Evolutionary conservation across 2,797 vertebrate species (phyloP).

Genomic region (Tauraco hartlaubi): DNA sequence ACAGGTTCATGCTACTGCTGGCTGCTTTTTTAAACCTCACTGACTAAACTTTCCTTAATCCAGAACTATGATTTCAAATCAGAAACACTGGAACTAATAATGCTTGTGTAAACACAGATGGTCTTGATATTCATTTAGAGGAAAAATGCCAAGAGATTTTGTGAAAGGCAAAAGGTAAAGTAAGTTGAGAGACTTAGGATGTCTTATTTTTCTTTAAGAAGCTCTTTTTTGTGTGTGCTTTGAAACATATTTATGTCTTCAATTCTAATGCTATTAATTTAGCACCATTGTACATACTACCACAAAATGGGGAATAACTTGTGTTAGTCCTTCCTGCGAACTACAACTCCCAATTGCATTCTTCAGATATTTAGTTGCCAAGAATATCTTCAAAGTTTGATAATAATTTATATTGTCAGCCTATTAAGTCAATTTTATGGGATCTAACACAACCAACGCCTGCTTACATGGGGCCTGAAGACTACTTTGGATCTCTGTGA

Average conservation of each 20-base stretch:
- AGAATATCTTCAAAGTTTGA: constrained; percentile 62
- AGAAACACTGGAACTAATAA: background rate
- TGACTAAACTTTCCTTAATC: background rate
- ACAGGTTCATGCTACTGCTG: background rate
- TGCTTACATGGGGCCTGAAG: constrained; percentile 60
- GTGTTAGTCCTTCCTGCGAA: constrained; percentile 27
- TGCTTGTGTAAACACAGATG: background rate
- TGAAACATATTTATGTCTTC: constrained; percentile 20
- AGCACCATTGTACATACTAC: constrained; percentile 50
- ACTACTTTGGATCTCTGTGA: constrained; percentile 46
- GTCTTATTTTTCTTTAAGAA: constrained; percentile 19
- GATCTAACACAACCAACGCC: constrained; percentile 58
- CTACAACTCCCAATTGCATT: constrained; percentile 1
- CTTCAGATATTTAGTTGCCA: constrained; percentile 50
- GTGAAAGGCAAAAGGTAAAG: background rate
- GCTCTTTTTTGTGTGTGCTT: constrained; percentile 15
- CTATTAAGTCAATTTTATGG: constrained; percentile 75
- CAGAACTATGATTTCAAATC: background rate
- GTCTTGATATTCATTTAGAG: background rate
- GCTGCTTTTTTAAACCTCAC: background rate
- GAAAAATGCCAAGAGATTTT: background rate
- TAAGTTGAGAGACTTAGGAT: background rate
- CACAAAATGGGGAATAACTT: background rate
- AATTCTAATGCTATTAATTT: constrained; percentile 33
- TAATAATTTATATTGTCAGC: constrained; percentile 67